These are phyloP conservation scores for Galleria mellonella DNA, from an alignment of 1,140 invertebrate species.

Conservation along the genomic window DNA sequence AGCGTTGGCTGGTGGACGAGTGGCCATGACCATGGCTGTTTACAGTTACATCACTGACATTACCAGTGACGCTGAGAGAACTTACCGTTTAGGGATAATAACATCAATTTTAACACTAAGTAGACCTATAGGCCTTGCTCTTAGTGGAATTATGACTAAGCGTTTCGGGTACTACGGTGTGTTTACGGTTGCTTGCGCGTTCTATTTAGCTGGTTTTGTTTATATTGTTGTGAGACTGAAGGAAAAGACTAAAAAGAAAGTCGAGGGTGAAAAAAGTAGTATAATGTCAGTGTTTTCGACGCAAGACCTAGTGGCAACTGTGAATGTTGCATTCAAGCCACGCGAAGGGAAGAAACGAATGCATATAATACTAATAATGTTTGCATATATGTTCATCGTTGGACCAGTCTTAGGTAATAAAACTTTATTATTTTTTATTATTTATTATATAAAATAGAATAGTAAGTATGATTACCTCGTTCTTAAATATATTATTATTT, in stretches of 20 bases:
- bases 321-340: constrained; percentile 68
- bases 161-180: constrained; percentile 69
- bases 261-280: constrained; percentile 35
- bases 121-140: constrained; percentile 63
- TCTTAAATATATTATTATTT: neutral
- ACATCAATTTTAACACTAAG: constrained; percentile 73
- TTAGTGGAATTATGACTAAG: constrained; percentile 68
- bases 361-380: constrained; percentile 69
- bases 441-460: neutral
- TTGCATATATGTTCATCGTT: constrained; percentile 71
- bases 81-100: constrained; percentile 75
- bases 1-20: constrained; percentile 74
- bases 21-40: constrained; percentile 75
- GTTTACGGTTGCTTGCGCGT: constrained; percentile 59
- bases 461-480: neutral
- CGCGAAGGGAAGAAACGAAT: constrained; percentile 55
- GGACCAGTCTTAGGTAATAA: constrained; percentile 72
- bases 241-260: constrained; percentile 48
- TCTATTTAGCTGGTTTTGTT: constrained; percentile 64
- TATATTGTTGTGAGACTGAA: constrained; percentile 66
- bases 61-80: constrained; percentile 74
- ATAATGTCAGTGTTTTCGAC: constrained; percentile 54
- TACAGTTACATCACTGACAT: constrained; percentile 78
- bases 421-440: constrained; percentile 15
- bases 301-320: constrained; percentile 65